Conservation (phyloP, 2,797 vertebrate genomes). For the Ataeniobius toweri region DNA sequence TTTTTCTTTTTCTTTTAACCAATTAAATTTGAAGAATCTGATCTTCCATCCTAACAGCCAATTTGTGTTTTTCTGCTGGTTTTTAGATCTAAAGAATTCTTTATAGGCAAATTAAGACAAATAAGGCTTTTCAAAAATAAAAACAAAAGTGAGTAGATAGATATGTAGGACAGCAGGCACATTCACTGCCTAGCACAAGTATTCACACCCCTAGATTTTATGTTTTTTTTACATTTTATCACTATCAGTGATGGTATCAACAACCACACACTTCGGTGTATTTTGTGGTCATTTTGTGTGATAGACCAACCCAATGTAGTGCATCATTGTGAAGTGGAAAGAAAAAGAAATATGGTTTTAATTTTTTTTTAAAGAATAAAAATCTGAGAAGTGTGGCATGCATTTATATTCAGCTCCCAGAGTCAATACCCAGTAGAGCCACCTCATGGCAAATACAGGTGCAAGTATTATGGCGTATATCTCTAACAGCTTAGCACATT, state of each 20-base stretch:
- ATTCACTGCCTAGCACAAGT: neutral
- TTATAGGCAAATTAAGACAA: slow-evolving; percentile 67
- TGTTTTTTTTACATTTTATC: neutral
- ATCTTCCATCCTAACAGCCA: slow-evolving; percentile 70
- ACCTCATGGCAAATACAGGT: neutral
- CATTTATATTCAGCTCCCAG: neutral
- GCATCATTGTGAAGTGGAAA: neutral
- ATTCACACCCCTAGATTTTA: neutral
- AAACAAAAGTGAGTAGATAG: slow-evolving; percentile 43
- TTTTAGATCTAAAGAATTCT: slow-evolving; percentile 71
- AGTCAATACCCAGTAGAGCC: neutral
- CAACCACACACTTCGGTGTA: no score
- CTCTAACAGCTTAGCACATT: neutral
- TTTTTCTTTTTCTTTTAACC: slow-evolving; percentile 63
- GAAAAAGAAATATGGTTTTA: neutral
- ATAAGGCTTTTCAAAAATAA: slow-evolving; percentile 48
- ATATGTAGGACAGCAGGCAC: slow-evolving; percentile 24
- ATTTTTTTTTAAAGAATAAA: neutral
- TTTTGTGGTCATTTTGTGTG: neutral
- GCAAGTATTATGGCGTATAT: neutral
- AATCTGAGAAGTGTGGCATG: neutral
- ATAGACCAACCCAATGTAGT: neutral
- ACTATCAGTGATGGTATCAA: no score
- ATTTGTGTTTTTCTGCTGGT: slow-evolving; percentile 74
- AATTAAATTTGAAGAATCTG: slow-evolving; percentile 83